Evolutionary conservation across 2,888 invertebrate genomes (phyloP).

Genomic region (Panzeria rudis): DNA sequence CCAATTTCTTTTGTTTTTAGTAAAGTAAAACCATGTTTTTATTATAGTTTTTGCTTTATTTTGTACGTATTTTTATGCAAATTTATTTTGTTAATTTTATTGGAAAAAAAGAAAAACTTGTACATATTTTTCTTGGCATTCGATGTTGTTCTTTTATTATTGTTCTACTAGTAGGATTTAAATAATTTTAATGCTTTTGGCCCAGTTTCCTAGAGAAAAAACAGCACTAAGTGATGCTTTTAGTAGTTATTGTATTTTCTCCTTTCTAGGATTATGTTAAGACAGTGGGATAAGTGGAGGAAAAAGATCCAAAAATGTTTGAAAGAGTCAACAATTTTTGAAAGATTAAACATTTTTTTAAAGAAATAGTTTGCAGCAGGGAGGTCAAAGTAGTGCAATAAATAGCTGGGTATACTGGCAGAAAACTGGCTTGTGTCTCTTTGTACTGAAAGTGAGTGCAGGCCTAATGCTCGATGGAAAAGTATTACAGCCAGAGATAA

Average conservation of each 20-base stretch:
- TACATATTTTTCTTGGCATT: constrained; percentile 59
- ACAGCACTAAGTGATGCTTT: constrained; percentile 43
- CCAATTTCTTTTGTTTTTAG: background rate
- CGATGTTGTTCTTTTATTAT: constrained; percentile 27
- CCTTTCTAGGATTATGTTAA: constrained; percentile 35
- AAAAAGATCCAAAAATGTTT: too few relatives aligned
- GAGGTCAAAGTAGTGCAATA: too few relatives aligned
- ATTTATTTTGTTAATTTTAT: constrained; percentile 57
- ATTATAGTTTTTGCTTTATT: constrained; percentile 9
- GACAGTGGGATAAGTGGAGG: constrained; percentile 43
- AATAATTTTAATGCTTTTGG: constrained; percentile 71
- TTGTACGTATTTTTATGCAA: constrained; percentile 46
- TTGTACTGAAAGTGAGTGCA: too few relatives aligned
- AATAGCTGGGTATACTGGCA: too few relatives aligned
- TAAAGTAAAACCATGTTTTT: background rate
- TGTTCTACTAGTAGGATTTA: constrained; percentile 51
- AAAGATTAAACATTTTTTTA: too few relatives aligned
- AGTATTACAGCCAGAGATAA: too few relatives aligned
- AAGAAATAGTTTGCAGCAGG: too few relatives aligned
- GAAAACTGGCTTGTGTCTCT: too few relatives aligned
- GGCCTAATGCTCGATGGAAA: too few relatives aligned
- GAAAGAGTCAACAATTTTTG: background rate
- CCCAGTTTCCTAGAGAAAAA: constrained; percentile 57
- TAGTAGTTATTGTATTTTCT: constrained; percentile 23
- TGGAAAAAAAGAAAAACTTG: constrained; percentile 6